Base-by-base conservation (phyloP, 2,888 invertebrate species). In the Xestia c-nigrum region DNA sequence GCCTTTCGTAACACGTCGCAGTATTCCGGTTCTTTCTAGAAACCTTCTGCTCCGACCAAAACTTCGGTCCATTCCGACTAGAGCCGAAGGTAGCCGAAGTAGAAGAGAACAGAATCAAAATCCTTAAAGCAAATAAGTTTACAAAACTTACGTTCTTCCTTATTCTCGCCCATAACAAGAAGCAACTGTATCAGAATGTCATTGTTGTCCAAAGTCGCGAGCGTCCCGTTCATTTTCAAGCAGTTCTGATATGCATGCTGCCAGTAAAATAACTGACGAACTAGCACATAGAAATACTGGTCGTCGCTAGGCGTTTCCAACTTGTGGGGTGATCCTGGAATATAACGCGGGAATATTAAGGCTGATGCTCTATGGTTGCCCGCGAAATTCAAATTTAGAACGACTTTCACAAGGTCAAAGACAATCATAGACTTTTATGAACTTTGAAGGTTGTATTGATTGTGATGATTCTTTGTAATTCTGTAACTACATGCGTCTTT, bases 211-310 rank as follows among this genome's bases (percentile, higher is more conserved):
- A 96, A 71, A 16, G 84, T 89, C 0, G 96, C 96, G 1, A 97
- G 91, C 0, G 92, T 89, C 0, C 96, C 96, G 74, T 96, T 96
- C 91, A 96, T 90, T 74, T 91, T 92, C 47, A 86, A 76, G 72
- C 96, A 96, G 86, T 96, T 96, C n/a, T 96, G 95, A 57, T 86
- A 92, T 0, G 96, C 96, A 43, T 96, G 95, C 47, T 95, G 95
- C 96, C 96, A 96, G 87, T 93, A 94, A 6, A 93, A 87, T 0
- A 81, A 80, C 63, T 96, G 94, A 0, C 92, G 87, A 0, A 96
- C 93, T 0, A 96, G 79, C 3, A 95, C 89, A 89, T 96, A 96
- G 90, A 93, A 92, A 76, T 94, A 96, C 5, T 86, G 81, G 21
- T 96, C 96, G 86, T 96, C 96, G 85, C 94, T 95, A 80, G 95